Conservation (phyloP, 2,888 invertebrate species). For the Electrophaes corylata region DNA sequence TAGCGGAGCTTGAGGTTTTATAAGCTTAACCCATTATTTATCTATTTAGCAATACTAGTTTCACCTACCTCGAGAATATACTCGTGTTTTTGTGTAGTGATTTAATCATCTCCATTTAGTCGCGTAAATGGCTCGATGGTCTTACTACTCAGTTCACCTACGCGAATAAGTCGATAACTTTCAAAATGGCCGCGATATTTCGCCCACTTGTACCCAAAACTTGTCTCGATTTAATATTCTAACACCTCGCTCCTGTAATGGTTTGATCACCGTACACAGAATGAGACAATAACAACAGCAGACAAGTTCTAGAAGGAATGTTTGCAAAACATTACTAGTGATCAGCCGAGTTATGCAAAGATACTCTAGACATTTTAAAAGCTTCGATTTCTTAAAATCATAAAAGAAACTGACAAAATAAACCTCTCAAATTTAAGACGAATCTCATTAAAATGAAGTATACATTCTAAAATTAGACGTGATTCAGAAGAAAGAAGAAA, state of each 20-base stretch:
- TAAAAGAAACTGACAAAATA: not conserved
- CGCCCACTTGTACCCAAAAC: constrained; percentile 67
- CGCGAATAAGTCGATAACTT: constrained; percentile 65
- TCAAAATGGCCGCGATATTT: constrained; percentile 70
- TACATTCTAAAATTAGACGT: not conserved
- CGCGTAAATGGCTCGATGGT: constrained; percentile 54
- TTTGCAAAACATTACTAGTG: constrained; percentile 5
- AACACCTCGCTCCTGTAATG: constrained; percentile 44
- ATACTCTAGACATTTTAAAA: not conserved
- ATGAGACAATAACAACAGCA: not conserved
- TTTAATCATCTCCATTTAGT: constrained; percentile 26
- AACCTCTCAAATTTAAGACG: not conserved
- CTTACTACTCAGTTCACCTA: constrained; percentile 73
- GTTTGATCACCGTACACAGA: constrained; percentile 34
- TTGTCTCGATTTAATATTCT: constrained; percentile 49
- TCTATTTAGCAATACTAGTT: no score
- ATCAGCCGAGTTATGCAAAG: not conserved
- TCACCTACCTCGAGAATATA: not conserved
- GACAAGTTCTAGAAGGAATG: not conserved
- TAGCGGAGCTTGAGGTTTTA: no score
- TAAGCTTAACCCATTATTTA: no score
- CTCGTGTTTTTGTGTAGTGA: no score
- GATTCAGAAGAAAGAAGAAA: not conserved
- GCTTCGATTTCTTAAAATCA: not conserved
- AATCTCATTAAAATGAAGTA: not conserved